A percentile compares a stretch with the other conserved stretches of the same genome.
Conservation (phyloP, 2,797 vertebrate genomes). For the Neostethus bicornis region DNA sequence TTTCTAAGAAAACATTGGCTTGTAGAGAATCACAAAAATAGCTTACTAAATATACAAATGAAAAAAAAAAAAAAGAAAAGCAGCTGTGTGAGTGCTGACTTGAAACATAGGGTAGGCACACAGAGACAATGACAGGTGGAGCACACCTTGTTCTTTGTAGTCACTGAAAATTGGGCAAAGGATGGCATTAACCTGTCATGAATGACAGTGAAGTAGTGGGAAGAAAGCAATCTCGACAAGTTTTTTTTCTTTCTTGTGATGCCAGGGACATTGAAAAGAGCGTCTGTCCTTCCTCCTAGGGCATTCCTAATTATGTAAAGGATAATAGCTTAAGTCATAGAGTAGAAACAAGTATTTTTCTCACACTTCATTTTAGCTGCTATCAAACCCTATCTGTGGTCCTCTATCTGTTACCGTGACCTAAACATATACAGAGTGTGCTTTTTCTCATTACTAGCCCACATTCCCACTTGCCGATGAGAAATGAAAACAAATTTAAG, state of each 20-base stretch:
- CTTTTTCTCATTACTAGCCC: neutral
- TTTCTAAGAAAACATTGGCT: neutral
- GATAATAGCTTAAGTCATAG: neutral
- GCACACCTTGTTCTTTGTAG: slow-evolving; percentile 23
- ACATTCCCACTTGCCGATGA: neutral
- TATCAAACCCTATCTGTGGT: neutral
- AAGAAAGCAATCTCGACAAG: slow-evolving; percentile 22
- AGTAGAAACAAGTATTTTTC: neutral
- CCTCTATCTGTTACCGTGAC: neutral
- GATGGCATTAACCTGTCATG: slow-evolving; percentile 16
- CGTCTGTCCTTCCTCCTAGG: slow-evolving; percentile 20
- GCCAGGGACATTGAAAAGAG: slow-evolving; percentile 24
- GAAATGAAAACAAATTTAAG: slow-evolving; percentile 1
- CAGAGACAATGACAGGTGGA: slow-evolving; percentile 8
- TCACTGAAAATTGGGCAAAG: slow-evolving; percentile 29
- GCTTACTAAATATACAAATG: neutral
- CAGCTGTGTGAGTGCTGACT: neutral
- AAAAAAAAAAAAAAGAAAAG: neutral
- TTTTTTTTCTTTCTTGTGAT: slow-evolving; percentile 11
- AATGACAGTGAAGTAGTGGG: slow-evolving; percentile 29
- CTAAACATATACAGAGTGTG: slow-evolving; percentile 10
- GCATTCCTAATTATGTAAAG: slow-evolving; percentile 21
- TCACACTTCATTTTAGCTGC: neutral
- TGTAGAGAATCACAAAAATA: neutral
- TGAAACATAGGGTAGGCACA: neutral